A percentile compares a stretch with the other conserved stretches of the same genome.
These are phyloP conservation scores for Calidris pygmaea DNA, from an alignment of 2,113 vertebrate genomes.

Conservation along the genomic window DNA sequence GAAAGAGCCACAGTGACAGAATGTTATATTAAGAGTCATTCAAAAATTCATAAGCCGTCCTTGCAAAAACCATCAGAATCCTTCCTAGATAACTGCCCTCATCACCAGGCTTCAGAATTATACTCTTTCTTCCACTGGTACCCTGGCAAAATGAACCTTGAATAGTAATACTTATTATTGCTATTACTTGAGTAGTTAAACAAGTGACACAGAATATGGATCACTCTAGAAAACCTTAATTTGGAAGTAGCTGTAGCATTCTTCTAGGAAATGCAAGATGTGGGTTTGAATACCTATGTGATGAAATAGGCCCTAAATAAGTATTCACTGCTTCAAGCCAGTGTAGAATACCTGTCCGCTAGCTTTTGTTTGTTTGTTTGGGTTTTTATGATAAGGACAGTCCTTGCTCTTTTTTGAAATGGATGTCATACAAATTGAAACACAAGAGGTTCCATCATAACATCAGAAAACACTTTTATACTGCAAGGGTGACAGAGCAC, in stretches of 20 bases:
- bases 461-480: not conserved
- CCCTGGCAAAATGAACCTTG: not conserved
- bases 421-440: not conserved
- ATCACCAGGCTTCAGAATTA: not conserved
- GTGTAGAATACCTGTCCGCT: not conserved
- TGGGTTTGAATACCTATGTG: not conserved
- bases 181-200: not conserved
- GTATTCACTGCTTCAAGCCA: not conserved
- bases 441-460: not conserved
- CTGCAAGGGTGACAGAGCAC: not conserved
- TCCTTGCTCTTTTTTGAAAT: not conserved
- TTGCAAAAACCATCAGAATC: constrained; percentile 4
- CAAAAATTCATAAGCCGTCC: not conserved
- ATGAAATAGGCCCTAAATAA: not conserved
- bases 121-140: not conserved
- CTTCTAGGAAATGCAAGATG: not conserved
- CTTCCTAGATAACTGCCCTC: not conserved
- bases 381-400: not conserved
- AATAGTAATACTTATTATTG: constrained; percentile 7
- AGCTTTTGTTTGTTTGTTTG: not conserved
- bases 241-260: not conserved
- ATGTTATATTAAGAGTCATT: not conserved
- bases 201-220: not conserved
- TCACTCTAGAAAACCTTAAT: not conserved
- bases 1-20: not conserved